Evolutionary conservation across 2,113 vertebrate species (phyloP), one percentile per base, ranked within the genome.

Genomic region (Myotis yumanensis): DNA sequence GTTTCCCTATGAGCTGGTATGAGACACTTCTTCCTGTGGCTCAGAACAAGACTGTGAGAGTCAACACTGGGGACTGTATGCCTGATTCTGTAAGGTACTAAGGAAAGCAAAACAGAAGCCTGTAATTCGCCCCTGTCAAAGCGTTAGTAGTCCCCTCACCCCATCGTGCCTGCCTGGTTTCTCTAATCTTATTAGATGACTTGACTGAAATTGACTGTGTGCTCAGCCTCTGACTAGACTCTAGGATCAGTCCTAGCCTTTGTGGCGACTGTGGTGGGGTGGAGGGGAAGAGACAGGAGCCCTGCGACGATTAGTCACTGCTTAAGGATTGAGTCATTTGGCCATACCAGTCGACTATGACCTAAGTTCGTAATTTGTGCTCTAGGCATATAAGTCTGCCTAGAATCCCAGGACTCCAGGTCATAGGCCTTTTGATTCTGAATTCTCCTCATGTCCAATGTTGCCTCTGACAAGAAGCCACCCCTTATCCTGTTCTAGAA

Each of bases 1-100:
- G 87, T 97, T 97, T 94, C 97, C 95, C 97, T 91, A 68, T 86
- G 92, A 97, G 95, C 84, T 92, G 90, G 93, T 88, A 1, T 86
- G 95, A 96, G 90, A 85, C 43, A 92, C 85, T 92, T 86, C 96
- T 90, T 97, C 92, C 96, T 93, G 93, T 96, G 90, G 86, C 82
- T 97, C 93, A 96, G 77, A 96, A 46, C 30, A 35, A 64, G 93
- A 91, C 64, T 62, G 2, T 28, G 20, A 68, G 40, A 40, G 77
- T 54, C 40, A 25, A 18, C 35, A 23, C 2, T 59, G 40, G 59
- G 75, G 88, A 54, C 43, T 80, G 37, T 2, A n/a, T 48, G 43
- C 62, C 28, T 32, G 4, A 48, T 37, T 82, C 72, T 59, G 80
- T 46, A 43, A 93, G 22, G 54, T 14, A 7, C 35, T 4, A 7